Percentiles rank a stretch among this genome's conserved stretches.
Evolutionary conservation across 2,113 vertebrate genomes (phyloP).

Genomic region (Chloebia gouldiae): DNA sequence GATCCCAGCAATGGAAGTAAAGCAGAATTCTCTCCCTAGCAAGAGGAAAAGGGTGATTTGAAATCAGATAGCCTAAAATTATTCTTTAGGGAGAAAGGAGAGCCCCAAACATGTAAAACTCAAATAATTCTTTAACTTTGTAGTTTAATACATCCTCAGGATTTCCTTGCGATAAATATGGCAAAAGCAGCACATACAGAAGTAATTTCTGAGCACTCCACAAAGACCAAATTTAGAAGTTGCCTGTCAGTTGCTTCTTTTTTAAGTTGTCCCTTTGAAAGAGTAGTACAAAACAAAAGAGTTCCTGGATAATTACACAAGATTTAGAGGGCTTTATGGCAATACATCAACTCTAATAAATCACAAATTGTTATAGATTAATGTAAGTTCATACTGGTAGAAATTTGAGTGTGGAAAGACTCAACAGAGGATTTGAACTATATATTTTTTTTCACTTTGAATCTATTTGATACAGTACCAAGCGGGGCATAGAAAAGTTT

Average conservation of each 20-base stretch:
- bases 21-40: not conserved
- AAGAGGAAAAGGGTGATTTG: not conserved
- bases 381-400: not conserved
- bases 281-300: not conserved
- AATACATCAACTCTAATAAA: not conserved
- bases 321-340: not conserved
- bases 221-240: constrained; percentile 10
- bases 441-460: not conserved
- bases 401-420: not conserved
- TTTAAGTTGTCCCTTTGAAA: not conserved
- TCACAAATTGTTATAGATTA: not conserved
- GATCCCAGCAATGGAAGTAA: not conserved
- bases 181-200: not conserved
- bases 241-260: not conserved
- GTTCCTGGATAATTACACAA: not conserved
- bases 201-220: not conserved
- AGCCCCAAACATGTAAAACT: not conserved
- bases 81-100: not conserved
- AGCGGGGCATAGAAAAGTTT: not conserved
- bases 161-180: constrained; percentile 56
- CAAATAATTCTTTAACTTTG: constrained; percentile 1
- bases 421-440: not conserved
- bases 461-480: not conserved
- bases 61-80: constrained; percentile 10
- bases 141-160: constrained; percentile 56